Evolutionary conservation across 1,140 invertebrate species (phyloP).

Genomic region (Plectrocnemia conspersa): DNA sequence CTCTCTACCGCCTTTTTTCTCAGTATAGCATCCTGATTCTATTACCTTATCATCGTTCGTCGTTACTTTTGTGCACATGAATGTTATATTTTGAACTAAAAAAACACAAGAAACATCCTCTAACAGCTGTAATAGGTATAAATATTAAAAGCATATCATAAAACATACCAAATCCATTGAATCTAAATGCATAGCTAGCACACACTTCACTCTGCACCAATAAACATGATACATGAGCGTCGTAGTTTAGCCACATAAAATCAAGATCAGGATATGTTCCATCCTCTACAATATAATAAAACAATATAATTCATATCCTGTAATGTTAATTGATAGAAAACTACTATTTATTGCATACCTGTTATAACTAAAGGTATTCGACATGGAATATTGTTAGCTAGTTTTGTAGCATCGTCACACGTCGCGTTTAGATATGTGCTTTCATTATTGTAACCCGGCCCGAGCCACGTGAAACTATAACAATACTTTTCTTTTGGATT

Average conservation of each 20-base stretch:
- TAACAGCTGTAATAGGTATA: background rate
- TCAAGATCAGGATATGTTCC: conserved; percentile 49
- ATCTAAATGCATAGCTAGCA: conserved; percentile 49
- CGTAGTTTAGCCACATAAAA: conserved; percentile 47
- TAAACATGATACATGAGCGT: conserved; percentile 43
- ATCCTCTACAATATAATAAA: conserved; percentile 45
- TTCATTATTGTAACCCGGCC: conserved; percentile 48
- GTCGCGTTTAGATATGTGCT: conserved; percentile 49
- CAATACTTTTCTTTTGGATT: conserved; percentile 40
- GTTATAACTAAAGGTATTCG: conserved; percentile 49
- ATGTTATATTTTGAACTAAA: conserved; percentile 52
- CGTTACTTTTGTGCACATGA: conserved; percentile 51
- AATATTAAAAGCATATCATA: conserved; percentile 3
- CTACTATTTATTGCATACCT: too few relatives aligned
- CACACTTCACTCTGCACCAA: conserved; percentile 49
- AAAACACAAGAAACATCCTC: conserved; percentile 31
- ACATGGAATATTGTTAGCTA: conserved; percentile 48
- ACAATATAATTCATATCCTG: conserved; percentile 2
- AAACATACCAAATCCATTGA: conserved; percentile 47
- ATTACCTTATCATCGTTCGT: conserved; percentile 40
- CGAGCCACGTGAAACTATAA: conserved; percentile 54
- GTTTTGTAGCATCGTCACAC: conserved; percentile 48
- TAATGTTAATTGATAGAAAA: conserved; percentile 37
- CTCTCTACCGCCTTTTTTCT: conserved; percentile 40
- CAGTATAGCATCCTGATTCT: conserved; percentile 45